phyloP scores from a whole-genome alignment of 2,797 vertebrate species.

The Peromyscus nudipes region DNA sequence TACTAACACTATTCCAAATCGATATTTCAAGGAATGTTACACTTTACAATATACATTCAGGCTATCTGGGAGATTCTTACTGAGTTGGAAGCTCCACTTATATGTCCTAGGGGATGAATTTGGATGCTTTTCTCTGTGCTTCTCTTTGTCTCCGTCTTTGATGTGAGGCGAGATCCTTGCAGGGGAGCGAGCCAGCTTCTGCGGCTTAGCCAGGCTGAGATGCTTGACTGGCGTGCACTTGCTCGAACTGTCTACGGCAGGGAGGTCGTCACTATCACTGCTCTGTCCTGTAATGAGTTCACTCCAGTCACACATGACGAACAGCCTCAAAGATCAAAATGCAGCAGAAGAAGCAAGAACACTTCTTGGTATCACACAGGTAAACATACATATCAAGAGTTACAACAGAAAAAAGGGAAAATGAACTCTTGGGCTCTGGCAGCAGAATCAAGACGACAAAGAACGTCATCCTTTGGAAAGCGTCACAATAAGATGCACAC shows the following conservation, averaged over 20 bases:
- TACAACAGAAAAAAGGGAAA: not conserved
- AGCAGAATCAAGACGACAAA: not conserved
- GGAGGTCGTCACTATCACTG: constrained; percentile 97
- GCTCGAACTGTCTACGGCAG: constrained; percentile 90
- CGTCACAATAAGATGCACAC: not conserved
- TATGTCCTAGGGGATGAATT: constrained; percentile 93
- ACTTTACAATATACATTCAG: not conserved
- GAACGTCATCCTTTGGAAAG: not conserved
- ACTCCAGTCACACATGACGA: constrained; percentile 46
- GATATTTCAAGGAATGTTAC: constrained; percentile 38
- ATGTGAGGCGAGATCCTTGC: constrained; percentile 90
- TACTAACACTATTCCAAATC: not conserved
- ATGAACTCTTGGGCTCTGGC: not conserved
- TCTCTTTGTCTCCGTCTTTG: constrained; percentile 94
- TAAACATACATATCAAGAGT: not conserved
- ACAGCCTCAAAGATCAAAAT: constrained; percentile 38
- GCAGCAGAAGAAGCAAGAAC: not conserved
- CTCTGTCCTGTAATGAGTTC: constrained; percentile 93
- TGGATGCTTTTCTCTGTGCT: constrained; percentile 94
- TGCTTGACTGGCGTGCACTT: constrained; percentile 93
- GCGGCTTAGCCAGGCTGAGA: constrained; percentile 90
- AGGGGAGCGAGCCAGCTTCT: constrained; percentile 92
- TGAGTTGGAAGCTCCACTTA: constrained; percentile 98
- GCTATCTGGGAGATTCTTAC: constrained; percentile 85
- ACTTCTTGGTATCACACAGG: constrained; percentile 6